Evolutionary conservation across 2,113 vertebrate genomes (phyloP), one percentile per base, ranked within the genome.

Genomic region (Strix aluco): DNA sequence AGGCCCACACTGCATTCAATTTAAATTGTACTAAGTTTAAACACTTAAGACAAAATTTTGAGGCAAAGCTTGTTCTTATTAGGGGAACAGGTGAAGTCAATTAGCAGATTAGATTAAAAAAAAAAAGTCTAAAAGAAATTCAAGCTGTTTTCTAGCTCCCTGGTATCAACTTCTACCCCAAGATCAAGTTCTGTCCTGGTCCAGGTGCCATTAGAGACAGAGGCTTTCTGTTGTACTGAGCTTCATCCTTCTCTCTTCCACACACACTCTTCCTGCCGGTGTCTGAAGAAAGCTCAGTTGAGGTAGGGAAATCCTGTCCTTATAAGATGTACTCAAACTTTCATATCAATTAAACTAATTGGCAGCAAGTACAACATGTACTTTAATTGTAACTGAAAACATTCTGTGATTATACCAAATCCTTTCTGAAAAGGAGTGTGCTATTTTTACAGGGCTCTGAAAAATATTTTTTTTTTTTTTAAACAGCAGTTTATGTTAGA

Each of bases 311-410:
- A 88, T 88, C 70, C 78, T 74, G 16, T 46, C 62, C 91, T 90
- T 74, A 46, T 65, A 61, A 91, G 57, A 95, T 27, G 9, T n/a
- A 38, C 70, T 92, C 52, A 90, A 46, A 47, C 38, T 92, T 94
- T 74, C 87, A 59, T 54, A 89, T 92, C 90, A 96, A 94, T 96
- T 93, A 94, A 84, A 90, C 30, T 88, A 90, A 95, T 94, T 93
- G 90, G 90, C 85, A 92, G 65, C 77, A 73, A 54, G 26, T 44
- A 78, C 40, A 84, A 65, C 87, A 55, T 1, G 0, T 67, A 84
- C 65, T 86, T 94, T 86, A 71, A 86, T 49, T 1, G 6, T 49
- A 69, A 89, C 61, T 75, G 46, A 63, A 91, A 74, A 95, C 80
- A 62, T 44, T 9, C 51, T 11, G 40, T 79, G 87, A 90, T 95